Evolutionary conservation across 2,888 invertebrate genomes (phyloP).

Genomic region (Melikaiella ostensackeni): DNA sequence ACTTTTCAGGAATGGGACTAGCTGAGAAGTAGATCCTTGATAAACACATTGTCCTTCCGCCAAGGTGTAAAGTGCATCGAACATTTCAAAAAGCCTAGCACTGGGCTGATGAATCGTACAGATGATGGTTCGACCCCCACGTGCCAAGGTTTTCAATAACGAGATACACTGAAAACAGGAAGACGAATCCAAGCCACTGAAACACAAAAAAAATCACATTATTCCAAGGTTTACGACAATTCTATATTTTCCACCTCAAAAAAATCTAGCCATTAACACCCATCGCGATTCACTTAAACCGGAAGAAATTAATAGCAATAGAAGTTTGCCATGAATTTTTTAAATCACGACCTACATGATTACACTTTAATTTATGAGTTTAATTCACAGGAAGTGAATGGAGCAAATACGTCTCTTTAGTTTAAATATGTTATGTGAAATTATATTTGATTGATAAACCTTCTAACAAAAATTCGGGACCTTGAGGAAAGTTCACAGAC

Average conservation of each 20-base stretch:
- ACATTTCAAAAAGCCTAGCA: slow-evolving; percentile 97
- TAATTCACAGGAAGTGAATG: not conserved
- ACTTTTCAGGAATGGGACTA: slow-evolving; percentile 90
- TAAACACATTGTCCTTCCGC: slow-evolving; percentile 97
- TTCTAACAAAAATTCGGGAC: not conserved
- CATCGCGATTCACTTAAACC: not conserved
- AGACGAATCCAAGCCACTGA: slow-evolving; percentile 94
- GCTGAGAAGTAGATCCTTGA: slow-evolving; percentile 90
- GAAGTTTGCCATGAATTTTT: slow-evolving; percentile 4
- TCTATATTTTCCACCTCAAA: too few species aligned
- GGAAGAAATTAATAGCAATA: not conserved
- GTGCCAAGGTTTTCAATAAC: slow-evolving; percentile 91
- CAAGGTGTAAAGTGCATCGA: slow-evolving; percentile 95
- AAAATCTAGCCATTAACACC: not conserved
- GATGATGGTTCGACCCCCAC: slow-evolving; percentile 95
- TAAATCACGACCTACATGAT: not conserved
- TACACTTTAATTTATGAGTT: not conserved
- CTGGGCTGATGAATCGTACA: slow-evolving; percentile 98
- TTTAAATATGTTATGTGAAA: not conserved
- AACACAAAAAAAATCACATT: slow-evolving; percentile 52
- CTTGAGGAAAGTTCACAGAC: not conserved
- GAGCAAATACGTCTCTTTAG: too few species aligned
- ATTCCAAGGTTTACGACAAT: slow-evolving; percentile 1
- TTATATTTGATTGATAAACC: not conserved
- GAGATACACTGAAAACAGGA: slow-evolving; percentile 97